Conservation (phyloP, 30 jellyfish, hydroid and myxozoan genomes). For the Hydractinia symbiolongicarpus region DNA sequence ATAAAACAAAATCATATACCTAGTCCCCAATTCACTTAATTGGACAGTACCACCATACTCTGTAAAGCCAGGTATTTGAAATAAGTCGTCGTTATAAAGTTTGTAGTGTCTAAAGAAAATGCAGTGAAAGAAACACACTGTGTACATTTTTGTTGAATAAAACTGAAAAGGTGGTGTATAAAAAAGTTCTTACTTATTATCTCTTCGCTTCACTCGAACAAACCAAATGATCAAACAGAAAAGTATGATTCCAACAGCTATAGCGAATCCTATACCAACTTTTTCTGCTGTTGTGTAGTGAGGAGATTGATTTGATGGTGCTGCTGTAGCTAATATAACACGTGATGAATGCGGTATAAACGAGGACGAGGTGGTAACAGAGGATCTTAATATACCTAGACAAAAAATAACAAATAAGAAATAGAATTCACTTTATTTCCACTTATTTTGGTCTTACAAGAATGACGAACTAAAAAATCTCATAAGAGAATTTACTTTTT, state of each 20-base stretch:
- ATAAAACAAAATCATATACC: not conserved
- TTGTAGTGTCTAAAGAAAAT: not conserved
- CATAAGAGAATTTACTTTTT: too few relatives aligned
- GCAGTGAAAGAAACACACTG: not conserved
- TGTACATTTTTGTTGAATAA: not conserved
- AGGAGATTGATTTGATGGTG: too few relatives aligned
- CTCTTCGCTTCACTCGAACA: not conserved
- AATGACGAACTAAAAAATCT: too few relatives aligned
- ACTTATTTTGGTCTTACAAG: too few relatives aligned
- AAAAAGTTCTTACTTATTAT: not conserved
- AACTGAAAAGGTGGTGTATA: not conserved
- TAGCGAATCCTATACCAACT: not conserved
- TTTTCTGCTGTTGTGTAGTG: not conserved
- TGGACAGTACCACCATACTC: slow-evolving; percentile 21
- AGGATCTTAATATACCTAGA: too few relatives aligned
- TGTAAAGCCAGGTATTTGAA: slow-evolving; percentile 2
- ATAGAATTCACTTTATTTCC: too few relatives aligned
- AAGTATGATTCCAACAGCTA: not conserved
- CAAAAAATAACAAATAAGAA: too few relatives aligned
- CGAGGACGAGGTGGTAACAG: too few relatives aligned
- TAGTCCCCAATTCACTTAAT: not conserved
- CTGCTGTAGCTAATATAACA: too few relatives aligned
- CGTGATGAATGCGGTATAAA: too few relatives aligned
- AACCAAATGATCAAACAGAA: not conserved
- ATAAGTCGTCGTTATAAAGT: not conserved